phyloP scores from a whole-genome alignment of 2,113 vertebrate species.

The Gracilinanus agilis region DNA sequence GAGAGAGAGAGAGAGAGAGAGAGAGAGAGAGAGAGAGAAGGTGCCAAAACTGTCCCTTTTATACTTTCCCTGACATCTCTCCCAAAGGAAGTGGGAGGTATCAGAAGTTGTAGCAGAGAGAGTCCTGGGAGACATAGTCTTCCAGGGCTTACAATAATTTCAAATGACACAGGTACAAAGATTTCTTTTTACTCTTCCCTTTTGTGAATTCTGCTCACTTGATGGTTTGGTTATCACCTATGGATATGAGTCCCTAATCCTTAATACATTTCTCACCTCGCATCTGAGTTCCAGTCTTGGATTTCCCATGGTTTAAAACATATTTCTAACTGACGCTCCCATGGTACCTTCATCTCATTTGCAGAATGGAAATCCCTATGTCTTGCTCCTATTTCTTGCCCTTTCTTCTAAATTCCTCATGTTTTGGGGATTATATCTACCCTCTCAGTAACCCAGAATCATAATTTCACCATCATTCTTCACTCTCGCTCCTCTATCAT shows the following conservation, averaged over 20 bases:
- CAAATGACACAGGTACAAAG: too few relatives aligned
- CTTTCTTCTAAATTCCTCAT: background rate
- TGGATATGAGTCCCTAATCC: background rate
- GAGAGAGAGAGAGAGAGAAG: too few relatives aligned
- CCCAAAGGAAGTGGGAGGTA: too few relatives aligned
- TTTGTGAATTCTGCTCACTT: background rate
- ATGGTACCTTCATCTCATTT: background rate
- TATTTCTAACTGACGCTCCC: background rate
- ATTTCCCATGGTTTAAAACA: background rate
- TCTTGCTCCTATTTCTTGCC: background rate
- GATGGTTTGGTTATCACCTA: background rate
- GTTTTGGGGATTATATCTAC: background rate
- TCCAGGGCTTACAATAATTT: too few relatives aligned
- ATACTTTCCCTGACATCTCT: too few relatives aligned
- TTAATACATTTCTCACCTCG: background rate
- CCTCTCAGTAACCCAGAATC: background rate
- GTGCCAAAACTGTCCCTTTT: too few relatives aligned
- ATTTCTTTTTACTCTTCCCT: background rate
- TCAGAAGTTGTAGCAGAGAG: too few relatives aligned
- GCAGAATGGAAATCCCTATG: background rate
- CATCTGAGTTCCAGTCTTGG: background rate
- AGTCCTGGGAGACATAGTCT: too few relatives aligned
- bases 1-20: too few relatives aligned
- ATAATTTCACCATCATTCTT: background rate
- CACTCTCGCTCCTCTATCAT: background rate